These are phyloP conservation scores for Mythimna impura DNA, from an alignment of 2,888 invertebrate genomes.

Conservation along the genomic window DNA sequence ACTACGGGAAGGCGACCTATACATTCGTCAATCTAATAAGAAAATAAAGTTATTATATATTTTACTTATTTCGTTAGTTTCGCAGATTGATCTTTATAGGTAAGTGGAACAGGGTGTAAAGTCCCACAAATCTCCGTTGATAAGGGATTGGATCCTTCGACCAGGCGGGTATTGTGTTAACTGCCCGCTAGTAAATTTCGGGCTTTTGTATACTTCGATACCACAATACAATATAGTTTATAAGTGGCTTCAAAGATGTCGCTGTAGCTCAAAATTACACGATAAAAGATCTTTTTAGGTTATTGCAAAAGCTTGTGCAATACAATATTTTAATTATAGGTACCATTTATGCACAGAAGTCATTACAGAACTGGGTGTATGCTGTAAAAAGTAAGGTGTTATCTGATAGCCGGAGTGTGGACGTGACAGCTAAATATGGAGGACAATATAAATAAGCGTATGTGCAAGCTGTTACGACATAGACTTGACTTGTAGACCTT, in stretches of 20 bases:
- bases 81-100: neutral
- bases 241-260: too few species aligned
- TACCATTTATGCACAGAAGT: slow-evolving; percentile 32
- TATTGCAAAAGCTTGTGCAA: slow-evolving; percentile 33
- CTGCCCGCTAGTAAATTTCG: too few species aligned
- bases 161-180: too few species aligned
- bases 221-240: too few species aligned
- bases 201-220: too few species aligned
- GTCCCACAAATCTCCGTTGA: too few species aligned
- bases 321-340: slow-evolving; percentile 40
- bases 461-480: slow-evolving; percentile 38
- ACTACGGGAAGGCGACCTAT: slow-evolving; percentile 14
- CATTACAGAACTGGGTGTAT: slow-evolving; percentile 15
- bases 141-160: too few species aligned
- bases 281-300: neutral
- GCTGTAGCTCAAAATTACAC: neutral
- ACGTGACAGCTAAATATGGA: slow-evolving; percentile 42
- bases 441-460: slow-evolving; percentile 34
- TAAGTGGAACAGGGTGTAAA: too few species aligned
- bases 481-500: slow-evolving; percentile 15
- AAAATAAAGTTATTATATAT: neutral
- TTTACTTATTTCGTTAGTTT: neutral
- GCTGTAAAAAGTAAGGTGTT: slow-evolving; percentile 47
- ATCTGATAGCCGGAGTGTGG: slow-evolving; percentile 47
- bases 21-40: neutral